phyloP scores from a whole-genome alignment of 2,797 vertebrate genomes.

The Lutjanus argentimaculatus region DNA sequence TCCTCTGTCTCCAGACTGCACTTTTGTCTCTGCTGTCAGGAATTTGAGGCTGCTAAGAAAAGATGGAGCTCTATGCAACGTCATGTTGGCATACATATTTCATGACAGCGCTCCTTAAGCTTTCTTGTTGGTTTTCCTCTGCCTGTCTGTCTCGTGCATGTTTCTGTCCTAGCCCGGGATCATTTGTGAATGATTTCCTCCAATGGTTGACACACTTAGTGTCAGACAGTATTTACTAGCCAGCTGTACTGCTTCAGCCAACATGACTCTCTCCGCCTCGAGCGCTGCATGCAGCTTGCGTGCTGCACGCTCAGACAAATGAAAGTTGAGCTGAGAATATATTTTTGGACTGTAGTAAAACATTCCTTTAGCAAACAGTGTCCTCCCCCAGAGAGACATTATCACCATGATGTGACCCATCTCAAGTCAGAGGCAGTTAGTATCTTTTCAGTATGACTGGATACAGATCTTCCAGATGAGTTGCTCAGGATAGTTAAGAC shows the following conservation, averaged over 20 bases:
- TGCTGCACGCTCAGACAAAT: conserved; percentile 64
- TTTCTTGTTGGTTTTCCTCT: conserved; percentile 39
- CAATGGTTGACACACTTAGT: conserved; percentile 65
- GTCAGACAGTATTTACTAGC: conserved; percentile 63
- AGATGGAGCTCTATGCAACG: conserved; percentile 44
- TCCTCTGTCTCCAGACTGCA: conserved; percentile 38
- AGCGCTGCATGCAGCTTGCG: conserved; percentile 53
- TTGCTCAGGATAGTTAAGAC: conserved; percentile 55
- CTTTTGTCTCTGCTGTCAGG: conserved; percentile 40
- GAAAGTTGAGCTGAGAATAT: conserved; percentile 73
- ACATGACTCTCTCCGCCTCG: conserved; percentile 48
- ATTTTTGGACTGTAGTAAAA: conserved; percentile 76
- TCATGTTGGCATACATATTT: conserved; percentile 71
- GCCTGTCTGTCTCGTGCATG: conserved; percentile 47
- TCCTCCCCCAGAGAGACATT: conserved; percentile 63
- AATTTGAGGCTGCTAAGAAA: conserved; percentile 45
- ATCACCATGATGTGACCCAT: conserved; percentile 63
- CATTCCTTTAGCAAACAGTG: conserved; percentile 69
- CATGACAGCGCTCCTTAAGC: conserved; percentile 35
- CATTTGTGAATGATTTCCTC: conserved; percentile 64
- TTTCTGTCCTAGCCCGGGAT: conserved; percentile 50
- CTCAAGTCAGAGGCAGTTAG: conserved; percentile 63
- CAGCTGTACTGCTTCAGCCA: conserved; percentile 64
- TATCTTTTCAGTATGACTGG: conserved; percentile 58
- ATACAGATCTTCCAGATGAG: conserved; percentile 64